phyloP scores from a whole-genome alignment of 2,113 vertebrate genomes.

The Syngnathus scovelli region DNA sequence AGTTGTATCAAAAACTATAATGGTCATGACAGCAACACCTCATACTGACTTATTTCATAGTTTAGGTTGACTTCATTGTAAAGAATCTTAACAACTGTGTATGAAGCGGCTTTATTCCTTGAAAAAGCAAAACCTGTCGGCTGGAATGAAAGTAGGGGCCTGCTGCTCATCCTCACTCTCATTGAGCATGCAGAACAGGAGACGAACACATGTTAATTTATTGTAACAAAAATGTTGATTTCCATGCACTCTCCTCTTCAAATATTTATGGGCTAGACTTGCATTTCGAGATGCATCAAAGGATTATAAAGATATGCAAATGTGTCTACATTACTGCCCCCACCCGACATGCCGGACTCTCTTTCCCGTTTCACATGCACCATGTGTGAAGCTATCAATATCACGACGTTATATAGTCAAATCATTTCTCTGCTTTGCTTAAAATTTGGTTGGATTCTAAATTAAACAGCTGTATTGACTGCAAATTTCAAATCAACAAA shows the following conservation, averaged over 20 bases:
- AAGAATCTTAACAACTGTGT: conserved; percentile 15
- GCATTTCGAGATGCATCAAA: conserved; percentile 76
- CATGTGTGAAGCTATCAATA: conserved; percentile 23
- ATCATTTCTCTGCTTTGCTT: no score
- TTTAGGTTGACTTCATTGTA: not conserved
- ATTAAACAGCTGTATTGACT: no score
- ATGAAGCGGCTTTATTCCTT: conserved; percentile 54
- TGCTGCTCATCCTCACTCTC: conserved; percentile 53
- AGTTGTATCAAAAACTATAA: not conserved
- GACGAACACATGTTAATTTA: conserved; percentile 81
- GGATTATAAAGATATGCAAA: conserved; percentile 72
- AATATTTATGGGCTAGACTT: conserved; percentile 77
- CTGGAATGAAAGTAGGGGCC: conserved; percentile 38
- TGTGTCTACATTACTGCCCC: conserved; percentile 64
- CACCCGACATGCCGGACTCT: conserved; percentile 69
- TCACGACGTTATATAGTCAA: conserved; percentile 34
- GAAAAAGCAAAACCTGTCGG: conserved; percentile 36
- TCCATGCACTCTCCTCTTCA: conserved; percentile 75
- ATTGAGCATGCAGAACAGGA: conserved; percentile 75
- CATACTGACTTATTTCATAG: not conserved
- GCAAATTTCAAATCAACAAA: no score
- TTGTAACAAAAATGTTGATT: conserved; percentile 84
- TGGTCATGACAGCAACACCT: not conserved
- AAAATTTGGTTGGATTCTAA: no score
- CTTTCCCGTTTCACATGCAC: conserved; percentile 44